phyloP scores from a whole-genome alignment of 2,113 vertebrate species.

The Sylvia atricapilla region DNA sequence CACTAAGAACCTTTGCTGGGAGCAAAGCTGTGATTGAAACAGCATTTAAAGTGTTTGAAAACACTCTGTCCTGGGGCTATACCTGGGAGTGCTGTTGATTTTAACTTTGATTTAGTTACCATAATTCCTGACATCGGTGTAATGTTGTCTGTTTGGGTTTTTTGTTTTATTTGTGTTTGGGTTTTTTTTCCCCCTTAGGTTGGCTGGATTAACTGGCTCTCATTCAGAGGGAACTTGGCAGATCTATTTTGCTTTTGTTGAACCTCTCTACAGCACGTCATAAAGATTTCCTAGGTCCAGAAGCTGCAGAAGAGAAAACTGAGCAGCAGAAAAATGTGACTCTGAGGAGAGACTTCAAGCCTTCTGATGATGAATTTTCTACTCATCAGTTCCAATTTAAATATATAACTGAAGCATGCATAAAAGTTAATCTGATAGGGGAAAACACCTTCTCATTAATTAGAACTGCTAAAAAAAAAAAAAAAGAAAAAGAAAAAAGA shows the following conservation, averaged over 20 bases:
- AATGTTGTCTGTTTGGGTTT: neutral
- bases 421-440: neutral
- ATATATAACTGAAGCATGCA: neutral
- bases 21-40: neutral
- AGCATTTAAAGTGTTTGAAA: neutral
- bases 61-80: neutral
- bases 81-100: neutral
- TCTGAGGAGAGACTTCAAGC: neutral
- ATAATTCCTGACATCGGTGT: neutral
- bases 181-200: conserved; percentile 31
- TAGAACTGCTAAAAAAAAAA: neutral
- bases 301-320: neutral
- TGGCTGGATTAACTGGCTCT: conserved; percentile 38
- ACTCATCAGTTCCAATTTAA: neutral
- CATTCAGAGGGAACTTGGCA: conserved; percentile 31
- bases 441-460: neutral
- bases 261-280: neutral
- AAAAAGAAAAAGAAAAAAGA: no score
- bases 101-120: neutral
- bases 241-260: conserved; percentile 19
- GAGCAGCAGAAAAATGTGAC: conserved; percentile 20
- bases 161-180: neutral
- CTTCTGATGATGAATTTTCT: neutral
- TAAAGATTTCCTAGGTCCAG: conserved; percentile 13
- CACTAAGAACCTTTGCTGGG: neutral